A percentile compares a stretch with the other conserved stretches of the same genome.
phyloP scores from a whole-genome alignment of 2,113 vertebrate genomes.

The Fulmarus glacialis region DNA sequence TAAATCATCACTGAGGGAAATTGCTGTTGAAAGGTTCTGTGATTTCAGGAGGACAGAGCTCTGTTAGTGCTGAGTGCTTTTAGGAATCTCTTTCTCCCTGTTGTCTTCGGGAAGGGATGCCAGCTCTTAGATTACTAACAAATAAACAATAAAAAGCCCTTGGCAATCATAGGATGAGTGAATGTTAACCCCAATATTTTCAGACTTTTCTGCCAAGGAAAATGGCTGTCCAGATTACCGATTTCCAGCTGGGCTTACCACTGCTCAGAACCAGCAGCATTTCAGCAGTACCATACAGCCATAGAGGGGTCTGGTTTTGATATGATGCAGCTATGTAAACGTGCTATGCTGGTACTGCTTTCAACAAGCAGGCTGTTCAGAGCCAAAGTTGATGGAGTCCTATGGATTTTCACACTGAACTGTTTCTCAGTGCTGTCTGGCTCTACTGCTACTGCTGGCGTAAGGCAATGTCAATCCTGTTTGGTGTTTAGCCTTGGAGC shows the following conservation, averaged over 20 bases:
- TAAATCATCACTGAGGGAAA: not conserved
- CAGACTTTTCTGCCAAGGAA: not conserved
- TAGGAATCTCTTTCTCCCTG: not conserved
- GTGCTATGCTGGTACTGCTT: not conserved
- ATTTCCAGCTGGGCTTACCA: not conserved
- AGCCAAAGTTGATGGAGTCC: not conserved
- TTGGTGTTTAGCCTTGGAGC: not conserved
- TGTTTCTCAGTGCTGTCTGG: not conserved
- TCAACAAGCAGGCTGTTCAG: not conserved
- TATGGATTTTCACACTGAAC: not conserved
- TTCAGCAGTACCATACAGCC: not conserved
- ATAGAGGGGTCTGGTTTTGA: not conserved
- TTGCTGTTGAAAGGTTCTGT: not conserved
- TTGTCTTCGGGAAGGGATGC: not conserved
- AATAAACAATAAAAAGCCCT: not conserved
- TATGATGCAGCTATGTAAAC: not conserved
- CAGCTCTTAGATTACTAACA: not conserved
- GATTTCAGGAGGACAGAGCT: not conserved
- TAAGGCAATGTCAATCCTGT: not conserved
- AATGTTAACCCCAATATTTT: not conserved
- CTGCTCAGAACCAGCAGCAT: not conserved
- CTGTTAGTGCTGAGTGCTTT: not conserved
- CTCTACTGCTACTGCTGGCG: not conserved
- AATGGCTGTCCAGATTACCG: not conserved
- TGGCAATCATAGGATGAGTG: not conserved